Evolutionary conservation across 2,113 vertebrate species (phyloP), one percentile per base, ranked within the genome.

Genomic region (Copsychus sechellarum): DNA sequence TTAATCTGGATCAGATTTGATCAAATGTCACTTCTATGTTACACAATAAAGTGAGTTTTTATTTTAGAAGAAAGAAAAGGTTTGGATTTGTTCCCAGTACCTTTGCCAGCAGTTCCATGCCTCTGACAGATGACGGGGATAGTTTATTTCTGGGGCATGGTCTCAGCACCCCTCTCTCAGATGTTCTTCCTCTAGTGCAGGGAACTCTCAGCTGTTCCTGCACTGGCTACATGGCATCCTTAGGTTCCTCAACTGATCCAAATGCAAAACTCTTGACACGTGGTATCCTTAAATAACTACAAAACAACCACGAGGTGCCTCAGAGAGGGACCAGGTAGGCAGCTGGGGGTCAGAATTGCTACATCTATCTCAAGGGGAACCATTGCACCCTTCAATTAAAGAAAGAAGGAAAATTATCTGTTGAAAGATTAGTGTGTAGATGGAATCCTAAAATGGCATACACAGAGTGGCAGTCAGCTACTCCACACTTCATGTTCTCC

Each of bases 21-120:
- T 77, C 33, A 57, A 53, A 29, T 70, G 20, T n/a, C 60, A 57
- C 5, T 65, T 72, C 33, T 72, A 1, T 53, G 42, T 62, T 45
- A 40, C 17, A 48, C 1, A 15, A 5, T 6, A 11, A 33, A 69
- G 28, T 29, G 31, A 2, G 25, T 5, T 72, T 81, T 86, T 54
- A 17, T 78, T 22, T 81, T 20, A n/a, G 45, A 53, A 86, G 24
- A 58, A 62, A 64, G 13, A 34, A 62, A 19, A 51, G 12, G 19
- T 12, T 1, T 17, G 14, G 6, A 58, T 36, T 62, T n/a, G 6
- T 71, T 18, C 12, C 34, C 2, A 0, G 42, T 38, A 9, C 10
- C 6, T 71, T 88, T 81, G 29, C 33, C 47, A 58, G 65, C 56
- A 71, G 24, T 60, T 85, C 51, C 13, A 5, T 24, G 38, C 8